Conservation (phyloP, 2,888 invertebrate genomes). For the Phytoseiulus persimilis region DNA sequence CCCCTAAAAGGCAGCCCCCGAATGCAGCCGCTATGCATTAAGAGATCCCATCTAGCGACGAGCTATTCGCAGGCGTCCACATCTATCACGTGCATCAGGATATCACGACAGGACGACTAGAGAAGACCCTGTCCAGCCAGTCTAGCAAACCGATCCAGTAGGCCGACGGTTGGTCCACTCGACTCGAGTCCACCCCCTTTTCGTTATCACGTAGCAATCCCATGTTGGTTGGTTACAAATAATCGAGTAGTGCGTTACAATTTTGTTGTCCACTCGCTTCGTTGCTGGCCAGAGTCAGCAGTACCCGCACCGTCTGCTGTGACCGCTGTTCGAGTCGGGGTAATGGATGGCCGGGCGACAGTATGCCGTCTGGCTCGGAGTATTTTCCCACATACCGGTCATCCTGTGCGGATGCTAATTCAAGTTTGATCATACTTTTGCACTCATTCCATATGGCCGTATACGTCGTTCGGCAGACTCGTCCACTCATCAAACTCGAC, state of each 20-base stretch:
- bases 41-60: not conserved
- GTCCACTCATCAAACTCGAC: not conserved
- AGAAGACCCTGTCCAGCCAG: not conserved
- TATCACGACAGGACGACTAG: not conserved
- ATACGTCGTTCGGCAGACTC: not conserved
- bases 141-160: not conserved
- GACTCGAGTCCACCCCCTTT: not conserved
- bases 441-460: not conserved
- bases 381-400: not conserved
- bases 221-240: not conserved
- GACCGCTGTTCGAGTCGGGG: not conserved
- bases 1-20: not conserved
- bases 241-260: constrained; percentile 5
- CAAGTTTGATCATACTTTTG: not conserved
- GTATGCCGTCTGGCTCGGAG: not conserved
- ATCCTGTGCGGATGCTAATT: not conserved
- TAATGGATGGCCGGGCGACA: not conserved
- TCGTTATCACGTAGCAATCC: constrained; percentile 5
- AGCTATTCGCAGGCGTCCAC: not conserved
- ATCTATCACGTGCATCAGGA: constrained; percentile 5
- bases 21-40: not conserved
- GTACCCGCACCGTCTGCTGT: constrained; percentile 5
- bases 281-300: not conserved
- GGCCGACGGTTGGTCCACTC: not conserved
- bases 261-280: constrained; percentile 5